These are phyloP conservation scores for Pogonocherus hispidulus DNA, from an alignment of 2,888 invertebrate genomes.

Conservation along the genomic window DNA sequence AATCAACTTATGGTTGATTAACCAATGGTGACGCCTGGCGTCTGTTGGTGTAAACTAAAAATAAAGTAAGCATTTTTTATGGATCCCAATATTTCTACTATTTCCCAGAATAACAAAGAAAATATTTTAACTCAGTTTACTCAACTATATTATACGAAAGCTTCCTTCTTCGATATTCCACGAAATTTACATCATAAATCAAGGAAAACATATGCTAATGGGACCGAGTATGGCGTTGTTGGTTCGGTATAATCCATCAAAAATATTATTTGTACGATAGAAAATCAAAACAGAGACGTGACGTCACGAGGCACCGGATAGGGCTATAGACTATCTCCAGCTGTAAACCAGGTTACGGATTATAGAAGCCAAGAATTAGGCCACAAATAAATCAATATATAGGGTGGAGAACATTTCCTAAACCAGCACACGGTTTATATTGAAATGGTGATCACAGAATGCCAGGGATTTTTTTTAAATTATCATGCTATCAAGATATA, in stretches of 20 bases:
- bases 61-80: no score
- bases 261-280: constrained; percentile 8
- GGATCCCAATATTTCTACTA: no score
- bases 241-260: constrained; percentile 27
- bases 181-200: constrained; percentile 33
- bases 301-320: neutral
- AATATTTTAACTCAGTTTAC: no score
- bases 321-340: neutral
- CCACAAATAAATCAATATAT: neutral
- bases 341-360: neutral
- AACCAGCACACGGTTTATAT: no score
- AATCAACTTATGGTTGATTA: no score
- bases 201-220: constrained; percentile 35
- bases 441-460: no score
- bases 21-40: no score
- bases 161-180: constrained; percentile 3
- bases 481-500: no score
- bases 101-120: no score
- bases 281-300: neutral
- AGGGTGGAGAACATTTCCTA: neutral
- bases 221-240: constrained; percentile 10
- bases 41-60: no score
- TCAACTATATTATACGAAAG: neutral
- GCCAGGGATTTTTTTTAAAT: no score
- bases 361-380: neutral